Base-by-base conservation (phyloP, 2,888 invertebrate species). In the Apodemia hepburni region DNA sequence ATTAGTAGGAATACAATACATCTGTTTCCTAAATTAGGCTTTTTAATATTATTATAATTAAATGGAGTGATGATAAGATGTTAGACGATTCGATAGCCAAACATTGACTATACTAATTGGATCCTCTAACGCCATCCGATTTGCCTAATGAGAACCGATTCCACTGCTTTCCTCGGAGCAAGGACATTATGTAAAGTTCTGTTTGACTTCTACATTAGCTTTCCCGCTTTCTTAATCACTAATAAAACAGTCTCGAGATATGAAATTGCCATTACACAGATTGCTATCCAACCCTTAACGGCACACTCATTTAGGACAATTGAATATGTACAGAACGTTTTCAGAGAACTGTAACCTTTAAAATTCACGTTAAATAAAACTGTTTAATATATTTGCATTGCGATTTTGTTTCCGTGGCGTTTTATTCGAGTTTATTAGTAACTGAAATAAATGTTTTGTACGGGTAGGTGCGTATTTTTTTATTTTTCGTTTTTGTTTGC, bases 31-130 rank as follows among this genome's bases (percentile, higher is more conserved):
- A 9, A 7, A 38, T 15, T 4, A 51, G 18, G 8, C 8, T 7
- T 51, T 12, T 12, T 22, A 15, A 54, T 33, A 33, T 33, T 18
- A 15, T 27, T 27, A 54, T 54, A 54, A 54, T 54, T 27, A 15
- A 54, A 15, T 18, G 71, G 73, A 78, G 75, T 77, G 80, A 76
- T 74, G 72, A 73, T 73, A 71, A 71, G 75, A 73, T 74, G 73
- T 71, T 69, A 74, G 73, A 70, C 82, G 83, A 85, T 85, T 81
- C 80, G 78, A 74, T 81, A 76, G 71, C 74, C 85, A 87, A 90
- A 90, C 87, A 87, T 87, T 89, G 82, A 83, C 88, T 81, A 79
- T 80, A 76, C 81, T 88, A 89, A 90, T 87, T 84, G 86, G 79
- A 79, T 82, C 79, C 82, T 80, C 84, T 81, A 82, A 82, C 84